phyloP scores from a whole-genome alignment of 2,113 vertebrate species.

The Lonchura striata region DNA sequence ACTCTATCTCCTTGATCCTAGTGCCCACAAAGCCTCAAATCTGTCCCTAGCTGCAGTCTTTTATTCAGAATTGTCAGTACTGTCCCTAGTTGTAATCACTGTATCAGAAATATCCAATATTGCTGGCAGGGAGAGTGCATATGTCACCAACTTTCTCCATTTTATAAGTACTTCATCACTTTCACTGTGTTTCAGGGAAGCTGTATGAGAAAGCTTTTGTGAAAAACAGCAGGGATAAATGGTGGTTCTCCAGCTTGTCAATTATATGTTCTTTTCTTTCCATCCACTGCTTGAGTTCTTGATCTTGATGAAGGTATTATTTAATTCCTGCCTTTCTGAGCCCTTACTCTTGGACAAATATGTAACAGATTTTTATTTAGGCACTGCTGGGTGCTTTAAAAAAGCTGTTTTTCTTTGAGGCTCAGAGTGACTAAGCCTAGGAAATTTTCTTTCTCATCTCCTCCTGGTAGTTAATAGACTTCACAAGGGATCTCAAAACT shows the following conservation, averaged over 20 bases:
- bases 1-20: not conserved
- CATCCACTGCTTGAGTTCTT: not conserved
- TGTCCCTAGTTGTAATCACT: not conserved
- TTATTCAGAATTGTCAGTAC: not conserved
- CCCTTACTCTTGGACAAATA: not conserved
- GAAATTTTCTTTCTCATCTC: conserved; percentile 6
- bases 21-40: not conserved
- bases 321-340: conserved; percentile 5
- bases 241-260: not conserved
- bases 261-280: conserved; percentile 15
- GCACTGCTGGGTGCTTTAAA: not conserved
- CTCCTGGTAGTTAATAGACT: conserved; percentile 10
- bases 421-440: not conserved
- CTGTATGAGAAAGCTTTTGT: not conserved
- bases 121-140: not conserved
- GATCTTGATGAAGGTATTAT: not conserved
- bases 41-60: not conserved
- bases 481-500: not conserved
- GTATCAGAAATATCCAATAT: not conserved
- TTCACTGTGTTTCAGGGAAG: not conserved
- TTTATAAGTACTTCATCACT: not conserved
- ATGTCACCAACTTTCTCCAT: not conserved
- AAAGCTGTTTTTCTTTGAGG: conserved; percentile 31
- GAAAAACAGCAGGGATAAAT: not conserved
- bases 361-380: not conserved